Conservation (phyloP, 2,888 invertebrate species). For the Ceraclea dissimilis region DNA sequence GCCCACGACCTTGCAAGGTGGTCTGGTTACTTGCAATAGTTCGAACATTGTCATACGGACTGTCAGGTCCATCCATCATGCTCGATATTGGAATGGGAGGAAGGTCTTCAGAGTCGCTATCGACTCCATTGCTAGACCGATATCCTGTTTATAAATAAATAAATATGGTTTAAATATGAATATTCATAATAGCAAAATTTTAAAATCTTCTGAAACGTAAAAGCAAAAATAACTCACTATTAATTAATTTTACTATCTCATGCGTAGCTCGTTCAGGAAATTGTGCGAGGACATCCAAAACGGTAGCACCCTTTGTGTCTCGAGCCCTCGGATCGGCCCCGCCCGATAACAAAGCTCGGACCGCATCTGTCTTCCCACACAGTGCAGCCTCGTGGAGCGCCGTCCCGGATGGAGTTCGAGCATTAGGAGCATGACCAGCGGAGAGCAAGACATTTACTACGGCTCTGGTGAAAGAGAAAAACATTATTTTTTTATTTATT, state of each 20-base stretch:
- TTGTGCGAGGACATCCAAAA: constrained; percentile 76
- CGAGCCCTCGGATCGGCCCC: constrained; percentile 76
- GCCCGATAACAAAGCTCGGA: constrained; percentile 68
- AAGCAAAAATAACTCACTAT: constrained; percentile 45
- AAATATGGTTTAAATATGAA: constrained; percentile 5
- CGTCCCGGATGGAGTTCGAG: constrained; percentile 77
- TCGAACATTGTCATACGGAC: constrained; percentile 57
- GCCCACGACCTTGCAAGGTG: constrained; percentile 30
- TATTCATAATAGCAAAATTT: background rate
- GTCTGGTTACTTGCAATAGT: constrained; percentile 30
- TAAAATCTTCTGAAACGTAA: background rate
- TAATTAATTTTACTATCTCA: constrained; percentile 77
- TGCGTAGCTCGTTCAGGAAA: constrained; percentile 85
- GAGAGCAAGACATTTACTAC: constrained; percentile 77
- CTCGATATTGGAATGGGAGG: constrained; percentile 59
- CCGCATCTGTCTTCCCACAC: constrained; percentile 85
- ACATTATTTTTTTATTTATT: background rate
- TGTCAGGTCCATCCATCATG: constrained; percentile 50
- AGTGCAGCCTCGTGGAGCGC: constrained; percentile 91
- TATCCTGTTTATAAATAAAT: constrained; percentile 28
- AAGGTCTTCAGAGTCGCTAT: constrained; percentile 53
- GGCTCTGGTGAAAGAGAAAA: constrained; percentile 43
- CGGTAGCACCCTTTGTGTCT: constrained; percentile 75
- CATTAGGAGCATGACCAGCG: constrained; percentile 83
- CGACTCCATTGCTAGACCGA: constrained; percentile 35